These are phyloP conservation scores for Nezara viridula DNA, from an alignment of 2,888 invertebrate species.

Conservation along the genomic window DNA sequence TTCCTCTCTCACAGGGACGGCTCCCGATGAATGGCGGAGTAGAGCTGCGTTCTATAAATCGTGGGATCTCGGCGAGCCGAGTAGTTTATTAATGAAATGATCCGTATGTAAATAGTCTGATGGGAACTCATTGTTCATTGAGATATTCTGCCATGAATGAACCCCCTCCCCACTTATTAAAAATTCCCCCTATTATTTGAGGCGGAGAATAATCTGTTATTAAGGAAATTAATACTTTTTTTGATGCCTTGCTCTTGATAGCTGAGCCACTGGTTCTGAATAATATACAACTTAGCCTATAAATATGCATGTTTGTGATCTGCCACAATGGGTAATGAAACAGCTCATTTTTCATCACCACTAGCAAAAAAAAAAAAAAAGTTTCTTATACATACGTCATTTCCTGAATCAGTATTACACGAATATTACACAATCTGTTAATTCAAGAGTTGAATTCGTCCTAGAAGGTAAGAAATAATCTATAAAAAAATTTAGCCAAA, in stretches of 20 bases:
- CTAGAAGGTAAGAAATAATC: too few species aligned
- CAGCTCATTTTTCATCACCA: not conserved
- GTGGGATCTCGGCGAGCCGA: slow-evolving; percentile 35
- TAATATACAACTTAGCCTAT: not conserved
- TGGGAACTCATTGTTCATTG: slow-evolving; percentile 57
- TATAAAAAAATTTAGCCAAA: too few species aligned
- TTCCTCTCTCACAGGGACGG: slow-evolving; percentile 36
- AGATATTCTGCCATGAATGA: slow-evolving; percentile 53
- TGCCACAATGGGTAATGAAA: not conserved
- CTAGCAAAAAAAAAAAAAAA: not conserved
- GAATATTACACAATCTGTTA: too few species aligned
- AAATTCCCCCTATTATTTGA: slow-evolving; percentile 30
- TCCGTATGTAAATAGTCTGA: slow-evolving; percentile 42
- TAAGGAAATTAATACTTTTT: slow-evolving; percentile 41
- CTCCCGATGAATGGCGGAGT: slow-evolving; percentile 40
- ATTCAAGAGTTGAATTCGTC: too few species aligned
- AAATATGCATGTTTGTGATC: not conserved
- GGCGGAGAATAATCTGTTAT: slow-evolving; percentile 30
- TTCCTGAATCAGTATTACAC: not conserved
- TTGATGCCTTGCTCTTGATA: slow-evolving; percentile 20
- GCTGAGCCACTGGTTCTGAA: not conserved
- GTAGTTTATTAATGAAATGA: slow-evolving; percentile 52
- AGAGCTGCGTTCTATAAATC: slow-evolving; percentile 38
- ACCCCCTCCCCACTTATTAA: slow-evolving; percentile 50
- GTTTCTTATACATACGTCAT: too few species aligned